Evolutionary conservation across 1,140 invertebrate genomes (phyloP).

Genomic region (Diabrotica virgifera): DNA sequence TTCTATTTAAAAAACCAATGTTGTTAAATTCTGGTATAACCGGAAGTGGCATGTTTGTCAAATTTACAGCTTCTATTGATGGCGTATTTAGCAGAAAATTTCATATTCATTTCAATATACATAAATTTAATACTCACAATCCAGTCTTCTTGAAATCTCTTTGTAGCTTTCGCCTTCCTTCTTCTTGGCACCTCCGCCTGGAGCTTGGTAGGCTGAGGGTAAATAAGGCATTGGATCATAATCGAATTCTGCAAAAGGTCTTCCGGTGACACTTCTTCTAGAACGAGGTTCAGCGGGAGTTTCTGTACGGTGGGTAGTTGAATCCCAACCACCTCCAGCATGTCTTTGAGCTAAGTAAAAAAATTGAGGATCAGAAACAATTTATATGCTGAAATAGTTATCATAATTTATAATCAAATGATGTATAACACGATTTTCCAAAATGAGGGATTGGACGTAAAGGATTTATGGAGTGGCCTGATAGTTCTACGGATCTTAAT

Average conservation of each 20-base stretch:
- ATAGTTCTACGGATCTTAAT: no score
- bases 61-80: no score
- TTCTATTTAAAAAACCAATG: no score
- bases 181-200: constrained; percentile 30
- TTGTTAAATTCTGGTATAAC: no score
- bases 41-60: no score
- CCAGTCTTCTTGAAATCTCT: constrained; percentile 44
- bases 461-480: no score
- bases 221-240: constrained; percentile 33
- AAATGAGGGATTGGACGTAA: no score
- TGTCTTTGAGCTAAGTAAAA: neutral
- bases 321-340: constrained; percentile 30
- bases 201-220: constrained; percentile 27
- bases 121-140: constrained; percentile 36
- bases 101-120: neutral
- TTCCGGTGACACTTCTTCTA: constrained; percentile 20
- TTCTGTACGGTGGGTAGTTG: constrained; percentile 25
- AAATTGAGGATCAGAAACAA: no score
- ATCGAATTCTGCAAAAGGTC: constrained; percentile 29
- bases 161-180: constrained; percentile 44
- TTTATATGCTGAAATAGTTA: no score
- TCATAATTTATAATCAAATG: no score
- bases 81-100: no score
- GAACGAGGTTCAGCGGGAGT: constrained; percentile 14
- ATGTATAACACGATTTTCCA: no score